phyloP scores from a whole-genome alignment of 1,140 invertebrate species.

The Drosophila serrata region DNA sequence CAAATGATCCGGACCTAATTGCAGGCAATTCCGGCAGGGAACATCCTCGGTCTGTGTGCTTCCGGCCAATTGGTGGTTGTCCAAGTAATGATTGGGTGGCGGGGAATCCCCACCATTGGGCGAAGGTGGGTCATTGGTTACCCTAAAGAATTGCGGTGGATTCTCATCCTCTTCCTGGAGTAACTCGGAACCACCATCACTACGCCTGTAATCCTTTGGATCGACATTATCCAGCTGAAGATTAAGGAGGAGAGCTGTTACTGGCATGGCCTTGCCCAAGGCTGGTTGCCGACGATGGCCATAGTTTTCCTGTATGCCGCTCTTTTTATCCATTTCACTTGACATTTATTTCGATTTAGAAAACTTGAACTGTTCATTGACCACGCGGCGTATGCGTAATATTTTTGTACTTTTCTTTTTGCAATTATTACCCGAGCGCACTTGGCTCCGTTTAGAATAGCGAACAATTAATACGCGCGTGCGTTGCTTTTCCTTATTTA shows the following conservation, averaged over 20 bases:
- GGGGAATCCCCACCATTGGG: slow-evolving; percentile 24
- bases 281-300: slow-evolving; percentile 78
- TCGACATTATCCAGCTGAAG: slow-evolving; percentile 30
- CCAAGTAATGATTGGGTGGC: slow-evolving; percentile 23
- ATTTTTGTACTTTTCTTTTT: slow-evolving; percentile 3
- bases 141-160: slow-evolving; percentile 65
- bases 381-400: slow-evolving; percentile 28
- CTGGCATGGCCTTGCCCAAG: slow-evolving; percentile 82
- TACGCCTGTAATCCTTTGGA: slow-evolving; percentile 31
- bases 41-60: slow-evolving; percentile 2
- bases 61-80: slow-evolving; percentile 44
- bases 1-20: slow-evolving; percentile 35
- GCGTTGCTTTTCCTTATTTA: slow-evolving; percentile 82
- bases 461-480: slow-evolving; percentile 79
- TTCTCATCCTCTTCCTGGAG: slow-evolving; percentile 54
- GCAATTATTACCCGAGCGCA: slow-evolving; percentile 23
- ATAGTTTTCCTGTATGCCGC: slow-evolving; percentile 44
- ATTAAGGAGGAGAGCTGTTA: slow-evolving; percentile 74
- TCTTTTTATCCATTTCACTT: slow-evolving; percentile 57
- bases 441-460: slow-evolving; percentile 69
- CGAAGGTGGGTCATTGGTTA: slow-evolving; percentile 60
- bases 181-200: background rate
- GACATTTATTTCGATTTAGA: slow-evolving; percentile 5
- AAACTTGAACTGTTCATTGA: slow-evolving; percentile 25
- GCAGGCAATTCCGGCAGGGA: slow-evolving; percentile 69